phyloP scores from a whole-genome alignment of 2,888 invertebrate species.

The Horisme vitalbata region DNA sequence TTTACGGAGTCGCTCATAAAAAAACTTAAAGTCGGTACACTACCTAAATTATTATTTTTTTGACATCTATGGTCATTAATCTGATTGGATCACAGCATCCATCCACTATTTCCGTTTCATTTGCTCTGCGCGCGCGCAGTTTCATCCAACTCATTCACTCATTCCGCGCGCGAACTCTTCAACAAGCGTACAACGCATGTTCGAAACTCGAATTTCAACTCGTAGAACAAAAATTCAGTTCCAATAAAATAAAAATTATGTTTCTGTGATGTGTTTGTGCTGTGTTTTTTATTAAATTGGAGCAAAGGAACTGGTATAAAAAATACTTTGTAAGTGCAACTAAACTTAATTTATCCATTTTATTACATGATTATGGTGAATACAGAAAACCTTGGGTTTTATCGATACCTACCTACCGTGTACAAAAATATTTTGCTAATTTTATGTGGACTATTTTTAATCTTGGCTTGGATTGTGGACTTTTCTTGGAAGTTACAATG shows the following conservation, averaged over 20 bases:
- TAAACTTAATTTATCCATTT: slow-evolving; percentile 11
- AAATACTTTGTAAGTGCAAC: slow-evolving; percentile 16
- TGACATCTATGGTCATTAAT: slow-evolving; percentile 4
- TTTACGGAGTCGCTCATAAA: too few species aligned
- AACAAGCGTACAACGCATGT: slow-evolving; percentile 52
- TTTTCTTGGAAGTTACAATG: slow-evolving; percentile 37
- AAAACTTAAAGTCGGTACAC: too few species aligned
- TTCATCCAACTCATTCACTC: slow-evolving; percentile 40
- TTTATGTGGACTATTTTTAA: slow-evolving; percentile 21
- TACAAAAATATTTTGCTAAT: too few species aligned
- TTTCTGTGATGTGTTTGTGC: slow-evolving; percentile 35
- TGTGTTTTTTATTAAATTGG: slow-evolving; percentile 19
- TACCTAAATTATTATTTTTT: too few species aligned
- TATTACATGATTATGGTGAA: slow-evolving; percentile 25
- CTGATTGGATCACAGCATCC: slow-evolving; percentile 35
- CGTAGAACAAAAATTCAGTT: slow-evolving; percentile 34
- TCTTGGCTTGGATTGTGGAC: slow-evolving; percentile 28
- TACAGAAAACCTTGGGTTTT: slow-evolving; percentile 34
- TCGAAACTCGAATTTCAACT: slow-evolving; percentile 41
- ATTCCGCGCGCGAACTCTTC: slow-evolving; percentile 63
- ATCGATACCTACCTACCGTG: too few species aligned
- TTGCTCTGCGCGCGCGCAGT: slow-evolving; percentile 65
- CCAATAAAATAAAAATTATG: slow-evolving; percentile 43
- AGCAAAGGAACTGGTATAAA: slow-evolving; percentile 16
- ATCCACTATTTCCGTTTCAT: slow-evolving; percentile 57